phyloP scores from a whole-genome alignment of 53 echinoderm and acorn worm genomes.

The Astropecten irregularis region DNA sequence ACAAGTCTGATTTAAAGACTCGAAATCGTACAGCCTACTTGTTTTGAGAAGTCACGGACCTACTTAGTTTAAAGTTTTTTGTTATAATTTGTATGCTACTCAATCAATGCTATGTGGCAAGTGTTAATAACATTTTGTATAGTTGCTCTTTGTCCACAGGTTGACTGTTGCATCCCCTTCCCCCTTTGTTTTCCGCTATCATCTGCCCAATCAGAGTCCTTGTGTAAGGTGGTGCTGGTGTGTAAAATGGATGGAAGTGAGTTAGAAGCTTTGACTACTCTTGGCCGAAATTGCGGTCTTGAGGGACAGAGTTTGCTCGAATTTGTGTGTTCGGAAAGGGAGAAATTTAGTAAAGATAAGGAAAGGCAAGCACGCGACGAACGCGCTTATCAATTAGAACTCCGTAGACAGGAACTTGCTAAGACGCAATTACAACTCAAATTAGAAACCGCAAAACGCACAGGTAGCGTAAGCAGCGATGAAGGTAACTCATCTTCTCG shows the following conservation, averaged over 20 bases:
- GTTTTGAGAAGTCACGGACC: neutral
- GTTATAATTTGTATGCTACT: neutral
- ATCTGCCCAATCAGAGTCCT: neutral
- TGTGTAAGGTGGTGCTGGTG: neutral
- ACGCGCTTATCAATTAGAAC: neutral
- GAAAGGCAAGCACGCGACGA: neutral
- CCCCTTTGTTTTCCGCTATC: neutral
- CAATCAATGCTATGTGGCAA: neutral
- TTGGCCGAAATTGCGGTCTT: slow-evolving; percentile 15
- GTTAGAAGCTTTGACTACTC: neutral
- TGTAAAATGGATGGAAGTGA: neutral
- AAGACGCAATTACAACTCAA: neutral
- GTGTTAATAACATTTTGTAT: neutral
- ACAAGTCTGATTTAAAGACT: neutral
- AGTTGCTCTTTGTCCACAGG: neutral
- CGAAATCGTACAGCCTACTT: neutral
- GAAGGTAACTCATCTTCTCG: neutral
- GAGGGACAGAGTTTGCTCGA: slow-evolving; percentile 11
- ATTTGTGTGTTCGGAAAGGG: slow-evolving; percentile 18
- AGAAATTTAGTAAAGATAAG: neutral
- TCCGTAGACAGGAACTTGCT: neutral
- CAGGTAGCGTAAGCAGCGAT: neutral
- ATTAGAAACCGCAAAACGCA: neutral
- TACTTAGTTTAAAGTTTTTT: neutral
- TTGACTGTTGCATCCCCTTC: neutral